Base-by-base conservation (phyloP, 2,113 vertebrate genomes). In the Scolopax mira region DNA sequence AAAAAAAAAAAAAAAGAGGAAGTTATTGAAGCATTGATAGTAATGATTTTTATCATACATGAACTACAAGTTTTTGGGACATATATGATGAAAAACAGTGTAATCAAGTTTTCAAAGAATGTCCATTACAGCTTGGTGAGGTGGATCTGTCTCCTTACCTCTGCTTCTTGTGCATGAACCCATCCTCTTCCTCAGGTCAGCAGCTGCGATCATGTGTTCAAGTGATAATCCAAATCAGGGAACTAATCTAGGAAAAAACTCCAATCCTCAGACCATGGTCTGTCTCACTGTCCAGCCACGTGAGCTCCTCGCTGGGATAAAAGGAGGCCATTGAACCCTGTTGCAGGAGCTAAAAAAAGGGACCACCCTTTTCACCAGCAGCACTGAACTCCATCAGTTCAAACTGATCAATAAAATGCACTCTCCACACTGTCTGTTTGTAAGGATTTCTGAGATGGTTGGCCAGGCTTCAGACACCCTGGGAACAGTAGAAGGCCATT, bases 141-240 rank as follows among this genome's bases (percentile, higher is more conserved):
- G 10, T 77, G 24, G 33, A 48, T 77, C 44, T 69, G 24, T 69
- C 49, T 73, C 35, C 49, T 69, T 48, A 48, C 4, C 28, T 12
- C 17, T 85, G 35, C 18, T 55, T 79, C 49, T 18, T 35, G 33
- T 67, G 41, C 54, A 35, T 0, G 3, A 88, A 48, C 44, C 67
- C 71, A 57, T 61, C 58, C 11, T 33, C 79, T 57, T 64, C 62
- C 49, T 73, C n/a, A 77, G 64, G 67, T 12, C 18, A 72, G 37
- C n/a, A 85, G 70, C 0, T 88, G 79, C 83, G 75, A 3, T 46
- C 0, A 0, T 8, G 1, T 66, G 57, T 42, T 64, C 35, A 60
- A 55, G 80, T 58, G 18, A 77, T n/a, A 86, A 86, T 72, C 57
- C 33, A 64, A 90, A 72, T 51, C 44, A 48, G 77, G 16, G 35